Evolutionary conservation across 2,797 vertebrate species (phyloP), one percentile per base, ranked within the genome.

Genomic region (Catharus ustulatus): DNA sequence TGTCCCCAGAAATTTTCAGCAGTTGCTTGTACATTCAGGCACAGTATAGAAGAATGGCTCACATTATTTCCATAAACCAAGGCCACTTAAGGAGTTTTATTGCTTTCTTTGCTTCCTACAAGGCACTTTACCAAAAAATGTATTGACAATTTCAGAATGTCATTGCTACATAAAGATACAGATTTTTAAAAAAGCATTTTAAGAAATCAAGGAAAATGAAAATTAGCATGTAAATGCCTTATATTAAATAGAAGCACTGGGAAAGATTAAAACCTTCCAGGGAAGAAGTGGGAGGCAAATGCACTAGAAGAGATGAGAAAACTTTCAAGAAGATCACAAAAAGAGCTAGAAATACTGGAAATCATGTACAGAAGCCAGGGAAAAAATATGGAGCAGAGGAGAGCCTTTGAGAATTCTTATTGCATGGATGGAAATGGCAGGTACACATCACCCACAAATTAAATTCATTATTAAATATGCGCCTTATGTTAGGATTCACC

Each of bases 241-340:
- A 74, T 9, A 27, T 78, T 83, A 84, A 91, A 67, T 34, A 81
- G 48, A 93, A 90, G 26, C 34, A 87, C 34, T 6, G 0, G 38
- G 45, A 66, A 89, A 91, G 89, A 95, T 88, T 92, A 95, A 87
- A 84, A 97, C 79, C 78, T 94, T 94, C 75, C 69, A 89, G 66
- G 55, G 48, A 94, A 89, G 52, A 91, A 95, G 84, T 84, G 48
- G 87, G 79, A 96, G 62, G 73, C 19, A 92, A 95, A 83, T 18
- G 30, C 64, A 83, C 49, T 62, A 4, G 38, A 89, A 73, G 30
- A 87, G 32, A 89, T 36, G 55, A 78, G 43, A 87, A 80, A 52
- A 77, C 59, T 45, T 66, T 94, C 34, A 89, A 79, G 83, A 59
- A 63, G 54, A 86, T 49, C 1, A 18, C 22, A 94, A 95, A 84